Base-by-base conservation (phyloP, 2,888 invertebrate species). In the Bombyx huttoni region DNA sequence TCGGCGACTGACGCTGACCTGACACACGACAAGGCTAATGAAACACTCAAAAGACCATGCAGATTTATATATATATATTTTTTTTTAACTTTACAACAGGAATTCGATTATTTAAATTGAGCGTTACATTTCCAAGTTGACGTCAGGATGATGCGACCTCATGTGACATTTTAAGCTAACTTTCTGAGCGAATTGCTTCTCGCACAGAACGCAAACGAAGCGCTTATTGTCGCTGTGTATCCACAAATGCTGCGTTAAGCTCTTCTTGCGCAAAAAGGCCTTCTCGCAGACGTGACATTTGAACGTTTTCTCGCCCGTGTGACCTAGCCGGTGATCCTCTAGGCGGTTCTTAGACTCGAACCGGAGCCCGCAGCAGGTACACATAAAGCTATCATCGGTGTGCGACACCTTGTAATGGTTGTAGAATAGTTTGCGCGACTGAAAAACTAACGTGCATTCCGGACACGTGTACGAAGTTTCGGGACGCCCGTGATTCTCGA, bases 271-370 rank as follows among this genome's bases (percentile, higher is more conserved):
- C 13, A 85, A 77, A 54, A 90, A 91, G 1, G 75, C 63, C 58
- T 90, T 90, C 1, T 69, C 66, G 57, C 91, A 91, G 1, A 88
- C 64, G 0, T 67, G 62, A 56, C 91, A 91, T 47, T 75, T 67
- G 46, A 75, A 82, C 1, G 68, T 65, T 54, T 87, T 90, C 53
- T 89, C 89, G 2, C 85, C 81, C 0, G 89, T 87, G 59, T 91
- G 91, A 0, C 78, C 79, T 0, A 84, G 68, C 50, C 70, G 75
- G 54, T 90, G 90, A 1, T 89, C 78, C 3, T 82, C 75, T 46
- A 84, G 58, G 8, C 63, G 57, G 10, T 63, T 65, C 47, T 74
- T 76, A 0, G 70, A 69, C 0, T 60, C 62, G 58, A 82, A 84
- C 49, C 75, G 79, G 5, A 75, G 58, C 0, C 78, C 78, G 48